These are phyloP conservation scores for Aspidapion aeneum DNA, from an alignment of 2,888 invertebrate species.

Conservation along the genomic window DNA sequence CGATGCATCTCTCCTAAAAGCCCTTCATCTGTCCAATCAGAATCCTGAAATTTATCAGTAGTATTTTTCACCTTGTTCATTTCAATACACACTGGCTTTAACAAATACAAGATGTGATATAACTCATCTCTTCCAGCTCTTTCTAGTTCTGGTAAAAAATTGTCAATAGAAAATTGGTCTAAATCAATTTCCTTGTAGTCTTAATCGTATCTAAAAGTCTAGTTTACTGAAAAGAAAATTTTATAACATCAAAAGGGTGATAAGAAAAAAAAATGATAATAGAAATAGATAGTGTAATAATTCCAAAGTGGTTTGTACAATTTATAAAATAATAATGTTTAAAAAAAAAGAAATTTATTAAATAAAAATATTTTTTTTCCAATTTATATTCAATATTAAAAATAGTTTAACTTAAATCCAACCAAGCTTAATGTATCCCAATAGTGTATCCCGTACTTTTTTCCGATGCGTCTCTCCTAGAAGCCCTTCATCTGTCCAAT, in stretches of 20 bases:
- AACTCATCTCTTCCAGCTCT: neutral
- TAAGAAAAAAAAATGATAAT: no score
- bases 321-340: no score
- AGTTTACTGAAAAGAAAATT: no score
- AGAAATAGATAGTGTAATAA: no score
- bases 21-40: neutral
- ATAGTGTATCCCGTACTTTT: neutral
- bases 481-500: neutral
- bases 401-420: conserved; percentile 1
- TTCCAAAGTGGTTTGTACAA: no score
- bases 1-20: neutral
- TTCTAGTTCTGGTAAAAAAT: neutral
- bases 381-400: no score
- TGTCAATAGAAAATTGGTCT: neutral
- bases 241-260: no score
- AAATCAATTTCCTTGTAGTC: conserved; percentile 36
- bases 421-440: neutral
- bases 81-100: neutral
- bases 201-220: conserved; percentile 47
- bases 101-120: neutral
- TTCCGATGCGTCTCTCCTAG: neutral
- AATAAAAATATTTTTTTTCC: no score
- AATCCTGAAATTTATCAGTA: neutral
- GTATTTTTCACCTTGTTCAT: neutral
- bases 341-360: no score